Percentiles rank a stretch among this genome's conserved stretches.
Conservation (phyloP, 2,113 vertebrate species). For the Catagonus wagneri region DNA sequence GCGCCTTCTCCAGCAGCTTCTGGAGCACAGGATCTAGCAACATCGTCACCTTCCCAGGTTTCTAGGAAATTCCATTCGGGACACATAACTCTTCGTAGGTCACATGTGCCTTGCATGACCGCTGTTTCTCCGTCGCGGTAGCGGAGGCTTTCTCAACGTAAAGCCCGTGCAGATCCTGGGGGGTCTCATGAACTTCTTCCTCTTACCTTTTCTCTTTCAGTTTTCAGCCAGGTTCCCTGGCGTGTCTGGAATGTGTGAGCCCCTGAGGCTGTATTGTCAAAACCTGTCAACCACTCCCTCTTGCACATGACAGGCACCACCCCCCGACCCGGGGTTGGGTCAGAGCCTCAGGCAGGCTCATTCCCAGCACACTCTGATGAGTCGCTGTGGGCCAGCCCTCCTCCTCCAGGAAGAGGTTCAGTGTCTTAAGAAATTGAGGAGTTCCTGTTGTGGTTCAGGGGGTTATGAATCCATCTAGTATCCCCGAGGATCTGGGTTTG, state of each 20-base stretch:
- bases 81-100: neutral
- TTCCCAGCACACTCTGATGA: neutral
- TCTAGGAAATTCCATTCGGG: neutral
- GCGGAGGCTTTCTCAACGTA: fast-evolving
- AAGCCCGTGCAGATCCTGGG: neutral
- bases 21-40: neutral
- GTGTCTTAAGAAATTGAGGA: neutral
- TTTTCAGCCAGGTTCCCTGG: neutral
- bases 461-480: too few species aligned
- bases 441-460: too few species aligned
- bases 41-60: neutral
- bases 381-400: neutral
- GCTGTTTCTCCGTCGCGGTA: neutral
- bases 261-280: neutral
- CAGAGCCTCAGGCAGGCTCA: neutral
- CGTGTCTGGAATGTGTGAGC: neutral
- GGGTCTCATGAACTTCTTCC: neutral
- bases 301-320: neutral
- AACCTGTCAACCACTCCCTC: neutral
- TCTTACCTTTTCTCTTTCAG: neutral
- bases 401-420: neutral
- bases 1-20: neutral
- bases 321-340: neutral
- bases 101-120: neutral
- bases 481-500: too few species aligned